A percentile compares a stretch with the other conserved stretches of the same genome.
Conservation (phyloP, 1,140 invertebrate species). For the Diplogasteroides magnus region DNA sequence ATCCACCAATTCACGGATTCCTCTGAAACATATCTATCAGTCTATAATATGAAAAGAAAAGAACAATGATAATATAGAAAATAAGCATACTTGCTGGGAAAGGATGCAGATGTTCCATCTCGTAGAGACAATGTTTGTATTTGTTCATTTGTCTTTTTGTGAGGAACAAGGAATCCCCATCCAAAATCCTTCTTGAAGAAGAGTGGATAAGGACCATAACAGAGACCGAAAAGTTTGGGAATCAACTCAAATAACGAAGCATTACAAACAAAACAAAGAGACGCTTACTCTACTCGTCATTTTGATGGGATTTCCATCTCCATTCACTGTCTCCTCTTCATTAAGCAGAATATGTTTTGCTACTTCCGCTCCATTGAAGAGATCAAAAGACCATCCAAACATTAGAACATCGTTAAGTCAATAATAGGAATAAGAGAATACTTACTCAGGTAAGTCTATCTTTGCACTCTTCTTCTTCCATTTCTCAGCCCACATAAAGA, state of each 20-base stretch:
- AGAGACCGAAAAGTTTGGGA: slow-evolving; percentile 42
- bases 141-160: no score
- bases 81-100: slow-evolving; percentile 15
- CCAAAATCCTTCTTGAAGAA: slow-evolving; percentile 38
- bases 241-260: slow-evolving; percentile 19
- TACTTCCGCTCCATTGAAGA: no score
- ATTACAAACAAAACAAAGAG: no score
- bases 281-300: no score
- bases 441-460: slow-evolving; percentile 17
- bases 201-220: slow-evolving; percentile 46
- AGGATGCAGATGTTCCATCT: background rate
- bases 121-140: no score
- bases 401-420: no score
- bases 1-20: background rate
- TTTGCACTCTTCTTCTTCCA: slow-evolving; percentile 26
- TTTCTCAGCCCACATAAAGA: slow-evolving; percentile 46
- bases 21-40: background rate
- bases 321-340: no score
- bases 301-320: no score
- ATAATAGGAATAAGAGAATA: background rate
- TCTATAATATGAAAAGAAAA: no score
- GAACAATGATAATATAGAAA: no score
- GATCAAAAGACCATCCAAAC: no score
- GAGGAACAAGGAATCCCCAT: slow-evolving; percentile 51
- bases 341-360: no score